A percentile compares a stretch with the other conserved stretches of the same genome.
Evolutionary conservation across 2,888 invertebrate genomes (phyloP).

Genomic region (Watsonalla cultraria): DNA sequence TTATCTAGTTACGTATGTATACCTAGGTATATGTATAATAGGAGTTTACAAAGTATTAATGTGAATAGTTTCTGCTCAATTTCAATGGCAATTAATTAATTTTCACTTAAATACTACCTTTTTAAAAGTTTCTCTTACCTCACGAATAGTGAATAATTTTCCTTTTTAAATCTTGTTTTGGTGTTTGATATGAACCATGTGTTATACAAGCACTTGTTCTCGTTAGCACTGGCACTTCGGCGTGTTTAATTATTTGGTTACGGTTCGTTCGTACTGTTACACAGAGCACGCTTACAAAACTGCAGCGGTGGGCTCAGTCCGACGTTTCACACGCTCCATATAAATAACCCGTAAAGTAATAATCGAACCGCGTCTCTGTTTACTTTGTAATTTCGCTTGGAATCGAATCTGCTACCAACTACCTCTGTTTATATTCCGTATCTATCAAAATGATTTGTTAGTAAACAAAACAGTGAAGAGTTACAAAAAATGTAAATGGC

Average conservation of each 20-base stretch:
- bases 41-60: too few relatives aligned
- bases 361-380: slow-evolving; percentile 35
- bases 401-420: slow-evolving; percentile 2
- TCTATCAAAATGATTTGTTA: slow-evolving; percentile 2
- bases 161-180: too few relatives aligned
- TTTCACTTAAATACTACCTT: too few relatives aligned
- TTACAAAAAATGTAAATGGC: not conserved
- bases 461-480: too few relatives aligned
- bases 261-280: not conserved
- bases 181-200: not conserved
- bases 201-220: not conserved
- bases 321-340: slow-evolving; percentile 24
- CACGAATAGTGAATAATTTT: not conserved
- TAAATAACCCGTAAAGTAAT: slow-evolving; percentile 48
- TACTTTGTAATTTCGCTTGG: slow-evolving; percentile 25
- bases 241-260: not conserved
- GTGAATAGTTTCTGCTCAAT: too few relatives aligned
- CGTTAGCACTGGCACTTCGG: not conserved
- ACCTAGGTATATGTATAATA: too few relatives aligned
- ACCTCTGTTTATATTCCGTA: slow-evolving; percentile 6
- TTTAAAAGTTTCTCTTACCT: too few relatives aligned
- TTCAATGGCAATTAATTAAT: too few relatives aligned
- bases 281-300: slow-evolving; percentile 12
- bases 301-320: slow-evolving; percentile 11
- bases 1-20: too few relatives aligned